Percentiles rank a stretch among this genome's conserved stretches.
phyloP scores from a whole-genome alignment of 1,140 invertebrate genomes.

The Thaumetopoea pityocampa region DNA sequence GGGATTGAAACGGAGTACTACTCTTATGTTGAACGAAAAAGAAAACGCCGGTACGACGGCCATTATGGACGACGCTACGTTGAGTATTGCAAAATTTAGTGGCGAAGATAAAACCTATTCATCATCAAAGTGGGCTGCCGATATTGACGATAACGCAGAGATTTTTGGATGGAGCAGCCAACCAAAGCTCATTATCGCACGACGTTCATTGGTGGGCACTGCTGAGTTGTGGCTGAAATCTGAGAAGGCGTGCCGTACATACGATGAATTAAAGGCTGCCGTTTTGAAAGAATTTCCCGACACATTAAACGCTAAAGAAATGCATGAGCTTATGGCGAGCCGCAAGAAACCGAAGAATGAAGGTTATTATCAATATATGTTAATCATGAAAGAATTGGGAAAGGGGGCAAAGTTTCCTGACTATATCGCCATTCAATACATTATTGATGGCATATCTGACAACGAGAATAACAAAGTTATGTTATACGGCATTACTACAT shows the following conservation, averaged over 20 bases:
- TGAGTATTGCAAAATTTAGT: too few relatives aligned
- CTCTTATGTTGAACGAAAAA: too few relatives aligned
- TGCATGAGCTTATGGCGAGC: conserved; percentile 12
- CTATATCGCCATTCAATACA: conserved; percentile 18
- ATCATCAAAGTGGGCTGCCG: too few relatives aligned
- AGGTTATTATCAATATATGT: conserved; percentile 6
- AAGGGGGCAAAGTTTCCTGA: conserved; percentile 1
- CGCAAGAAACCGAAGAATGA: conserved; percentile 6
- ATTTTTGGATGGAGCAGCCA: too few relatives aligned
- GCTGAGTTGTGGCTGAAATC: conserved; percentile 18
- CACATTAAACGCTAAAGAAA: conserved; percentile 1
- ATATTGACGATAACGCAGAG: too few relatives aligned
- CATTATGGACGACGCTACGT: too few relatives aligned
- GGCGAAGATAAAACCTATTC: too few relatives aligned
- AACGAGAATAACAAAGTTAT: conserved; percentile 16
- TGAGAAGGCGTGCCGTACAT: conserved; percentile 8
- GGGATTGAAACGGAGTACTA: too few relatives aligned
- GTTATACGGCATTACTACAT: conserved; percentile 19
- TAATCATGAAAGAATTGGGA: conserved; percentile 8
- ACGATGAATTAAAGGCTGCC: conserved; percentile 9
- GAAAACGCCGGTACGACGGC: too few relatives aligned
- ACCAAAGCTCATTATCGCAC: conserved; percentile 16
- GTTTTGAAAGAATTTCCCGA: conserved; percentile 19
- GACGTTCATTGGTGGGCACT: conserved; percentile 15
- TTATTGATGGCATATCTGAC: conserved; percentile 19